Percentiles rank a stretch among this genome's conserved stretches.
phyloP scores from a whole-genome alignment of 2,888 invertebrate genomes.

The Chrysotoxum bicinctum region DNA sequence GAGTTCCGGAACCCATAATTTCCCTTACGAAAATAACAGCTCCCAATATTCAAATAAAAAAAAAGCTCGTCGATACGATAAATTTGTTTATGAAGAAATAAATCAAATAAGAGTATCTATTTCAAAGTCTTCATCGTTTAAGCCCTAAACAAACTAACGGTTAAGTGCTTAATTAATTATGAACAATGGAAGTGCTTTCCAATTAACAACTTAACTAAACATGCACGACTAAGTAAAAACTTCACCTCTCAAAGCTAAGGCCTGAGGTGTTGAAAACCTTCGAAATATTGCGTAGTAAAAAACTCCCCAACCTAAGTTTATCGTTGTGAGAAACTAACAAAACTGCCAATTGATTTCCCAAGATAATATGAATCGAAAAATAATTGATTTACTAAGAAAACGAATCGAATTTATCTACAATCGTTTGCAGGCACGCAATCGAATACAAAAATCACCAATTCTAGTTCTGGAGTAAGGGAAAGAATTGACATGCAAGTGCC shows the following conservation, averaged over 20 bases:
- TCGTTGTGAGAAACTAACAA: constrained; percentile 1
- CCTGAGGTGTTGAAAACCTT: constrained; percentile 1
- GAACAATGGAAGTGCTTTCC: not conserved
- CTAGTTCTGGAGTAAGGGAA: not conserved
- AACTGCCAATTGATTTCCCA: constrained; percentile 56
- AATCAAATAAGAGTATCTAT: constrained; percentile 11
- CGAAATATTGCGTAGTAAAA: not conserved
- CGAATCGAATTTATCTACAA: constrained; percentile 56
- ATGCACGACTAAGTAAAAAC: constrained; percentile 25
- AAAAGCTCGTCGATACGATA: not conserved
- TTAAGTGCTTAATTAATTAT: constrained; percentile 22
- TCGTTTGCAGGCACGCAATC: constrained; percentile 57
- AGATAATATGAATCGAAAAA: constrained; percentile 47
- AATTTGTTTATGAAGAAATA: constrained; percentile 5
- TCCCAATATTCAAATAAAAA: not conserved
- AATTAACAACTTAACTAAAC: constrained; percentile 51
- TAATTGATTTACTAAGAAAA: constrained; percentile 63
- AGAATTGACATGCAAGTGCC: not conserved
- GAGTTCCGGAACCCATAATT: not conserved
- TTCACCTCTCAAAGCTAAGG: too few species aligned
- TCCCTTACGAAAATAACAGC: not conserved
- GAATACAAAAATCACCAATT: constrained; percentile 43
- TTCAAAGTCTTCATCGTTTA: constrained; percentile 24
- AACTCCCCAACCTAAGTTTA: not conserved
- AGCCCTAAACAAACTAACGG: constrained; percentile 24